phyloP scores from a whole-genome alignment of 2,113 vertebrate genomes.

The Ochotona curzoniae region DNA sequence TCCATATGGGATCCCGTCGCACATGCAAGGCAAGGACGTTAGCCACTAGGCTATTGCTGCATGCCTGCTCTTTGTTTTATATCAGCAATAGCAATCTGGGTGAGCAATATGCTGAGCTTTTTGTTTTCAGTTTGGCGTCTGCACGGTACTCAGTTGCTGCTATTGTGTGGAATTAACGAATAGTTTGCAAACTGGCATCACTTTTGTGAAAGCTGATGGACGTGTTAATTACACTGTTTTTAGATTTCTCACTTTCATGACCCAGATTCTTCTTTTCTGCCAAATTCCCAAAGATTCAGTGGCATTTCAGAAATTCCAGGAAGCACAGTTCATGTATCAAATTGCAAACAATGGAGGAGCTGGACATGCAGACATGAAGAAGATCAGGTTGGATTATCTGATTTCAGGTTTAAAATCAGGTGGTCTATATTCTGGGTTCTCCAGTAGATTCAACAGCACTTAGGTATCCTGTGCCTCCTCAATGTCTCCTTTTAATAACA shows the following conservation, averaged over 20 bases:
- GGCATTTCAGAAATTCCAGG: conserved; percentile 60
- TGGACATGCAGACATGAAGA: conserved; percentile 31
- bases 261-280: conserved; percentile 80
- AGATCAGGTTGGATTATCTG: conserved; percentile 10
- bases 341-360: conserved; percentile 59
- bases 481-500: background rate
- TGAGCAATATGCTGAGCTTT: conserved; percentile 1
- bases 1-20: too few relatives aligned
- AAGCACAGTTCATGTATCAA: conserved; percentile 59
- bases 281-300: conserved; percentile 69
- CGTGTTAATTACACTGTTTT: conserved; percentile 81
- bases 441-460: background rate
- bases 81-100: conserved; percentile 20
- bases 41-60: too few relatives aligned
- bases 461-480: background rate
- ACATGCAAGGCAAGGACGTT: too few relatives aligned
- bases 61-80: background rate
- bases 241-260: conserved; percentile 76
- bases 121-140: conserved; percentile 52
- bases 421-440: conserved; percentile 1
- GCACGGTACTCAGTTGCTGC: conserved; percentile 62
- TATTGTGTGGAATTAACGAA: conserved; percentile 83
- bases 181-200: conserved; percentile 82
- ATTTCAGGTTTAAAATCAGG: background rate
- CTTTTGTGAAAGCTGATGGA: conserved; percentile 78